Base-by-base conservation (phyloP, 2,797 vertebrate genomes). In the Sebastes hubbsi region DNA sequence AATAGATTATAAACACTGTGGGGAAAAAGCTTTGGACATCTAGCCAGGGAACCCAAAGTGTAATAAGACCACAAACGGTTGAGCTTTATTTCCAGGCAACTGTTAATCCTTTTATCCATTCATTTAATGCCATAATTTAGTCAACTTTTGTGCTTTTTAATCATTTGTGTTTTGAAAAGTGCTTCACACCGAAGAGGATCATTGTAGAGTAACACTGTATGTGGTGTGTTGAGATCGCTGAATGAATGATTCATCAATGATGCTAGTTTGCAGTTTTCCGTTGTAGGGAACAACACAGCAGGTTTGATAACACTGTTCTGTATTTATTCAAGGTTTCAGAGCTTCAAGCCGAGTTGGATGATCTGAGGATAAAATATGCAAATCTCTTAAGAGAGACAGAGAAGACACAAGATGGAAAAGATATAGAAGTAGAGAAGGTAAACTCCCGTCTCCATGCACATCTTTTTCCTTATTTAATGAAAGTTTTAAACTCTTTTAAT, bases 361-460 rank as follows among this genome's bases (percentile, higher is more conserved):
- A 93, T 54, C 61, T 97, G 64, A 96, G 92, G 93, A 88, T 76
- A 9, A 95, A 81, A 87, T 95, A 91, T 81, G 80, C 91, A 90
- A 91, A 62, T 34, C 42, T 95, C 56, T 75, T 95, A 78, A 89
- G 67, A 81, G 94, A 97, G 83, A 95, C 89, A 1, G 88, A 93
- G 75, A 88, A 73, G 70, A 77, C 89, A 52, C 87, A 29, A 86
- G 91, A 94, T 76, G 91, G 72, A 2, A 95, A 95, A 91, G 84
- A 85, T 14, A 80, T 87, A 73, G 88, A 95, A 84, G 84, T 93
- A 68, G 82, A 94, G 73, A 86, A 92, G 94, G 97, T 97, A 92
- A 85, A 1, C 65, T 83, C 3, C 12, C 2, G 1, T 4, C 3
- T n/a, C 12, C 4, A 16, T 27, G 2, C 34, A 10, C 10, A 59